Conservation (phyloP, 1,140 invertebrate genomes). For the Drosophila kanapiae region DNA sequence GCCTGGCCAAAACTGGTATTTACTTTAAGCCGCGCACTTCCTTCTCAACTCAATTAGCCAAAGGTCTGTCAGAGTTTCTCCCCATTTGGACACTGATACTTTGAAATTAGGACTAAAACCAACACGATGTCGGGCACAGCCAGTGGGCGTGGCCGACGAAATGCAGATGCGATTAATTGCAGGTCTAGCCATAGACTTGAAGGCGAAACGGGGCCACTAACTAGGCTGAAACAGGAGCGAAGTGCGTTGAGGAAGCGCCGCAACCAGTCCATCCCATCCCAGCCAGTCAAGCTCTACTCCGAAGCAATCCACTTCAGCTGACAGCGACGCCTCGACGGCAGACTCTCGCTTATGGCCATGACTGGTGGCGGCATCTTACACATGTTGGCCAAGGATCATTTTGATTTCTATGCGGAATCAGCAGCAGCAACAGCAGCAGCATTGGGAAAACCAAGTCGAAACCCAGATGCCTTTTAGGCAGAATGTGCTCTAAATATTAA, state of each 20-base stretch:
- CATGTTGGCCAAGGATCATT: slow-evolving; percentile 63
- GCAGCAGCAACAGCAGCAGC: neutral
- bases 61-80: slow-evolving; percentile 28
- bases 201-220: slow-evolving; percentile 62
- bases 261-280: slow-evolving; percentile 28
- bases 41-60: neutral
- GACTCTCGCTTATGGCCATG: slow-evolving; percentile 61
- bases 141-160: slow-evolving; percentile 6
- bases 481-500: neutral
- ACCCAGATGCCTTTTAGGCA: slow-evolving; percentile 14
- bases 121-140: slow-evolving; percentile 1
- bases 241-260: slow-evolving; percentile 53
- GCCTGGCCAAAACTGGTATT: neutral
- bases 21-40: too few species aligned
- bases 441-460: slow-evolving; percentile 18
- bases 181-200: slow-evolving; percentile 33
- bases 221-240: slow-evolving; percentile 36
- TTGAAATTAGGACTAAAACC: neutral
- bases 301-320: slow-evolving; percentile 22
- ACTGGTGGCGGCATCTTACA: slow-evolving; percentile 42
- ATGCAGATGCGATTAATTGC: slow-evolving; percentile 60
- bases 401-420: slow-evolving; percentile 67
- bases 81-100: slow-evolving; percentile 4
- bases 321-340: slow-evolving; percentile 27
- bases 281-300: neutral